phyloP scores from a whole-genome alignment of 1,140 invertebrate species.

The Leptopilina boulardi region DNA sequence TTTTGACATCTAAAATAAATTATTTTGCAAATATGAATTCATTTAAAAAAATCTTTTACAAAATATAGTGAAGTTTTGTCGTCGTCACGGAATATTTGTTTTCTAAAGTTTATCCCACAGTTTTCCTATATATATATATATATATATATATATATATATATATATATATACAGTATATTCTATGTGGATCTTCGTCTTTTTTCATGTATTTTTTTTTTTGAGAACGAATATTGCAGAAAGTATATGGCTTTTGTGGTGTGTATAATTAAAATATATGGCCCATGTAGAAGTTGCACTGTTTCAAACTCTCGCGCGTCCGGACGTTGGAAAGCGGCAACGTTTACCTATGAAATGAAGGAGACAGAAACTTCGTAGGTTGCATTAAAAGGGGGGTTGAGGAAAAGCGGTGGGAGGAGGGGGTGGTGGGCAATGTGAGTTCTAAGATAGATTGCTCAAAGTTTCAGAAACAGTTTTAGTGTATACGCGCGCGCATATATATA shows the following conservation, averaged over 20 bases:
- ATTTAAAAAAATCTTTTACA: too few relatives aligned
- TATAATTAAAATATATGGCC: constrained; percentile 31
- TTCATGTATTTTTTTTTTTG: constrained; percentile 15
- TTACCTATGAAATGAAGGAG: constrained; percentile 20
- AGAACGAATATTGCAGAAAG: constrained; percentile 17
- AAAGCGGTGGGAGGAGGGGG: too few relatives aligned
- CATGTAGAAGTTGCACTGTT: constrained; percentile 13
- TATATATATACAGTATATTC: neutral
- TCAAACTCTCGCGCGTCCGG: constrained; percentile 19
- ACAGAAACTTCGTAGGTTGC: neutral
- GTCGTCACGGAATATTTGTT: too few relatives aligned
- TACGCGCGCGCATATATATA: too few relatives aligned
- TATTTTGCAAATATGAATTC: too few relatives aligned
- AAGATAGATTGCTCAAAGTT: constrained; percentile 33
- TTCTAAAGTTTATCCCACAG: neutral
- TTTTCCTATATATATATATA: too few relatives aligned
- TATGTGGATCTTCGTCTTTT: constrained; percentile 6
- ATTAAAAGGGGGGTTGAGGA: neutral
- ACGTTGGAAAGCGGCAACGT: constrained; percentile 5
- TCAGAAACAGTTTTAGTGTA: neutral
- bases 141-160: too few relatives aligned
- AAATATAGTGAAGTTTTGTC: too few relatives aligned
- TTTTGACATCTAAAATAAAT: too few relatives aligned
- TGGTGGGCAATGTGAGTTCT: too few relatives aligned
- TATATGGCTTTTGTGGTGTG: neutral